phyloP scores from a whole-genome alignment of 2,113 vertebrate species.

The western clawed frog (Xenopus tropicalis) region UCB_Xtro_10.0 CM004449.2:39494001-39494500 shows the following conservation, averaged over 20 bases:
- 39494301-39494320: neutral
- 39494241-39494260: slow-evolving; percentile 33
- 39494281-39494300: neutral
- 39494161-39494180: slow-evolving; percentile 30
- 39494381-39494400: no score
- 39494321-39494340: neutral
- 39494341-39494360: no score
- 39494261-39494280: slow-evolving; percentile 24
- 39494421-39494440: no score
- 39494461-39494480: no score
- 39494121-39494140: slow-evolving; percentile 23
- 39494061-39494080: no score
- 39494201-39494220: slow-evolving; percentile 24
- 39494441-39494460: no score
- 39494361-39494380: no score
- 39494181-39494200: slow-evolving; percentile 31
- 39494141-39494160: slow-evolving; percentile 24
- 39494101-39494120: slow-evolving; percentile 26
- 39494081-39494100: neutral
- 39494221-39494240: slow-evolving; percentile 31
- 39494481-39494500: no score
- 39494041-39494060: no score
- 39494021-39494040: no score
- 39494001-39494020: no score
- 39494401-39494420: no score